Conservation (phyloP, 2,888 invertebrate species). For the Sclerodermus sp. region DNA sequence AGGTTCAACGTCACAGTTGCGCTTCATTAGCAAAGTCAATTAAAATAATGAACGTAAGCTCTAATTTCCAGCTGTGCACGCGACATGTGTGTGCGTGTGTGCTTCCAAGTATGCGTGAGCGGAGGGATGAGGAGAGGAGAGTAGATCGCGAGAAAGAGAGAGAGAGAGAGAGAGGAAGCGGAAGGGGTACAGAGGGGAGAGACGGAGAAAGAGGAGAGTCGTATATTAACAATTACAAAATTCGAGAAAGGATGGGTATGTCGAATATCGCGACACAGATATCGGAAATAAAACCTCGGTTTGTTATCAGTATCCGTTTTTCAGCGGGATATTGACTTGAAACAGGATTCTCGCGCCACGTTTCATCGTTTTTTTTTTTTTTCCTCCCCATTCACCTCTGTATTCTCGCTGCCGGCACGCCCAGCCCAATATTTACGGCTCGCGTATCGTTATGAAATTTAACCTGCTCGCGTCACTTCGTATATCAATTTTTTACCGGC, state of each 20-base stretch:
- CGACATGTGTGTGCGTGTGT: background rate
- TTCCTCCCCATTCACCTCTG: constrained; percentile 15
- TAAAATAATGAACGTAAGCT: constrained; percentile 32
- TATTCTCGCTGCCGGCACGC: background rate
- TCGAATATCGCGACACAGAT: background rate
- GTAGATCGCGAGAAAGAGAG: background rate
- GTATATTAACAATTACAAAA: background rate
- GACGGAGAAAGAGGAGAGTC: constrained; percentile 3
- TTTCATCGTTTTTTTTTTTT: background rate
- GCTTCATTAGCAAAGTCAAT: constrained; percentile 33
- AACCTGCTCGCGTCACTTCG: constrained; percentile 5
- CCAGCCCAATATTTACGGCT: background rate
- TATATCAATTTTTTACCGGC: constrained; percentile 2
- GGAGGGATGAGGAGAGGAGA: background rate
- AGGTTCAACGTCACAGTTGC: constrained; percentile 20
- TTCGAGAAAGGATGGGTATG: background rate
- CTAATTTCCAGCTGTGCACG: constrained; percentile 22
- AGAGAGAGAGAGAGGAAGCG: constrained; percentile 5
- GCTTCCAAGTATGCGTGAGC: background rate
- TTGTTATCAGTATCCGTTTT: constrained; percentile 8
- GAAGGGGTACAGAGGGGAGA: background rate
- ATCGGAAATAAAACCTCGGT: constrained; percentile 2
- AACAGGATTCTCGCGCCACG: background rate
- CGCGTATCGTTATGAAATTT: constrained; percentile 1
- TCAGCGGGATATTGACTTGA: background rate